Percentiles rank a stretch among this genome's conserved stretches.
These are phyloP conservation scores for Rhinoptilus africanus DNA, from an alignment of 2,113 vertebrate species.

Conservation along the genomic window DNA sequence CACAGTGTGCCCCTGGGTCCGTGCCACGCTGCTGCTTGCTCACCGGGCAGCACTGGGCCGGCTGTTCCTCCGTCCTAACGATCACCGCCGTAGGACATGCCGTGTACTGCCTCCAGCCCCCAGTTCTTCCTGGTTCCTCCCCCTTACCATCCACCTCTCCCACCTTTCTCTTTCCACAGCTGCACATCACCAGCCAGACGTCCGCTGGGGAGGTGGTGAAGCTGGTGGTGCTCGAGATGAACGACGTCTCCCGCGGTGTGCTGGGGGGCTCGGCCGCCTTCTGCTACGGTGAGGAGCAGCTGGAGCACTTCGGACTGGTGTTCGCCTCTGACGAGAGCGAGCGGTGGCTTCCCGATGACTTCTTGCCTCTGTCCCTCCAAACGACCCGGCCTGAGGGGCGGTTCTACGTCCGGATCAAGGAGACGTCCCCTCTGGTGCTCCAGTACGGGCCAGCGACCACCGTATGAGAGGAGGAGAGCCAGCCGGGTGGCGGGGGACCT, in stretches of 20 bases:
- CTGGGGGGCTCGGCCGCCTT: conserved; percentile 59
- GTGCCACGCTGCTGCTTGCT: neutral
- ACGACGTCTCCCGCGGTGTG: conserved; percentile 67
- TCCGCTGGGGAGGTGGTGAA: conserved; percentile 83
- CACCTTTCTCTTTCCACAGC: conserved; percentile 66
- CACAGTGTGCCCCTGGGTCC: accelerated
- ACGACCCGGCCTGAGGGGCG: conserved; percentile 79
- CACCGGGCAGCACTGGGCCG: accelerated
- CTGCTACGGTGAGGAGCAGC: conserved; percentile 79
- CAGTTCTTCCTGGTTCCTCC: neutral
- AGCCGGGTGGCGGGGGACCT: neutral
- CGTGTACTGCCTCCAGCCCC: accelerated
- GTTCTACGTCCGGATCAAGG: conserved; percentile 86
- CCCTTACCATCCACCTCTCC: neutral
- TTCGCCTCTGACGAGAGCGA: conserved; percentile 75
- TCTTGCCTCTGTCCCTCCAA: conserved; percentile 82
- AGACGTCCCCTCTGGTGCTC: conserved; percentile 83
- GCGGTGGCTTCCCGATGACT: conserved; percentile 87
- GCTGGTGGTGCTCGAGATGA: conserved; percentile 89
- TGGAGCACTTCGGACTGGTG: conserved; percentile 86
- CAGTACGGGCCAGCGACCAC: conserved; percentile 83
- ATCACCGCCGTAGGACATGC: accelerated
- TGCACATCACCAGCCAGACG: conserved; percentile 80
- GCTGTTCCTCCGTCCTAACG: neutral
- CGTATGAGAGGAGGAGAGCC: conserved; percentile 72